Percentiles rank a stretch among this genome's conserved stretches.
phyloP scores from a whole-genome alignment of 2,797 vertebrate species.

The Steatocranus sp. region DNA sequence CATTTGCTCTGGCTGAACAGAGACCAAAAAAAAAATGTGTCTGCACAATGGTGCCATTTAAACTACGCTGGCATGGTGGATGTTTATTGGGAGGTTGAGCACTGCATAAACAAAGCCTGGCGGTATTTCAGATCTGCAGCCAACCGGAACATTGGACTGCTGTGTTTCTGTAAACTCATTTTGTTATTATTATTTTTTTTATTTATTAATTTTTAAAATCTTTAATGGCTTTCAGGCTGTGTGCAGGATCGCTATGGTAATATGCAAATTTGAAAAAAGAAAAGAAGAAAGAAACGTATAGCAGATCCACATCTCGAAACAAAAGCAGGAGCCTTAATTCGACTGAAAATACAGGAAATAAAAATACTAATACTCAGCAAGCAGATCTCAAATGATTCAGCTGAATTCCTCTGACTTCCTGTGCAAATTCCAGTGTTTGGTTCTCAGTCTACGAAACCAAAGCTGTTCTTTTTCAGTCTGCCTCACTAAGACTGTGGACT shows the following conservation, averaged over 20 bases:
- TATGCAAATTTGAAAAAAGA: background rate
- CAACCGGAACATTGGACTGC: conserved; percentile 41
- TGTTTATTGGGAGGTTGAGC: conserved; percentile 54
- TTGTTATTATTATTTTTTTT: background rate
- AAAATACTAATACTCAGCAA: conserved; percentile 8
- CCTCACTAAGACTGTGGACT: conserved; percentile 17
- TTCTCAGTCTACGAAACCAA: conserved; percentile 45
- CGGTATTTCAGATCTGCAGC: conserved; percentile 31
- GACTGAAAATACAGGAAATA: conserved; percentile 10
- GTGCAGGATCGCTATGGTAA: background rate
- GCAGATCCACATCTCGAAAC: background rate
- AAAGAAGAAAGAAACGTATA: background rate
- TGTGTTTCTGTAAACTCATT: conserved; percentile 38
- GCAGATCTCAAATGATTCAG: conserved; percentile 1
- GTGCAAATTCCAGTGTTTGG: conserved; percentile 8
- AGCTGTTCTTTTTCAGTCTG: conserved; percentile 38
- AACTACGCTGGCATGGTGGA: conserved; percentile 23
- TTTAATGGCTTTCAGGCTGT: background rate
- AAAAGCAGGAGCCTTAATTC: conserved; percentile 6
- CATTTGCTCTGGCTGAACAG: conserved; percentile 31
- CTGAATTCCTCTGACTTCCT: conserved; percentile 22
- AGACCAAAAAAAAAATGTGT: background rate
- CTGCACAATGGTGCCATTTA: conserved; percentile 47
- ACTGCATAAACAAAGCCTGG: conserved; percentile 43
- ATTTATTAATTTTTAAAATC: background rate